Evolutionary conservation across 2,888 invertebrate species (phyloP).

Genomic region (Phyllotreta cruciferae): DNA sequence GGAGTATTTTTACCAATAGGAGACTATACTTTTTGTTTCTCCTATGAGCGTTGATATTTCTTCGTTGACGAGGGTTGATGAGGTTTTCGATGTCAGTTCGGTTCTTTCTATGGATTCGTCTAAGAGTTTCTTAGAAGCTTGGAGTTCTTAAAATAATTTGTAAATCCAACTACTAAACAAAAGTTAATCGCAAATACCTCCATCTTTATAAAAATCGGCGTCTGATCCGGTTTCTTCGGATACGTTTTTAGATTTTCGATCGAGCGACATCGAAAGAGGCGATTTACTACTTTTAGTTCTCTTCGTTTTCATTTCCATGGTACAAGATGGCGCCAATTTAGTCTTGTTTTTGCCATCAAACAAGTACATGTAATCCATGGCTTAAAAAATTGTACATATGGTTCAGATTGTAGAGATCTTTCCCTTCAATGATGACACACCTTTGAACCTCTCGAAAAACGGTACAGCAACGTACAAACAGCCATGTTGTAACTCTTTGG

Average conservation of each 20-base stretch:
- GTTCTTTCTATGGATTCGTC: too few species aligned
- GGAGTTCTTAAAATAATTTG: too few species aligned
- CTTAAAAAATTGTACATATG: conserved; percentile 15
- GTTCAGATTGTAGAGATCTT: too few species aligned
- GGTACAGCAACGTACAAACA: conserved; percentile 12
- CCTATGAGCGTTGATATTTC: too few species aligned
- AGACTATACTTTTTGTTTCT: too few species aligned
- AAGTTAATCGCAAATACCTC: not conserved
- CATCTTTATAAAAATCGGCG: not conserved
- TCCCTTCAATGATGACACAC: not conserved
- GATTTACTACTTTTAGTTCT: not conserved
- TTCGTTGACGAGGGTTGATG: too few species aligned
- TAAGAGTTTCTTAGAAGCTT: too few species aligned
- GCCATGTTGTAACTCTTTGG: conserved; percentile 10
- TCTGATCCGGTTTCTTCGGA: not conserved
- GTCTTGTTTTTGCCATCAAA: conserved; percentile 4
- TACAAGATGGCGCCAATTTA: not conserved
- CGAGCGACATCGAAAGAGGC: not conserved
- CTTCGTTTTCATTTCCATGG: not conserved
- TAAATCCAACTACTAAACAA: not conserved
- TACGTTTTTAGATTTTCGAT: not conserved
- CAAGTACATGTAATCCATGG: conserved; percentile 6
- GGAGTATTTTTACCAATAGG: too few species aligned
- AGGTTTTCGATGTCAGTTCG: too few species aligned
- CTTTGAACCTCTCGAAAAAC: conserved; percentile 23